Conservation (phyloP, 92 coral and sea anemone species). For the Heteractis magnifica region DNA sequence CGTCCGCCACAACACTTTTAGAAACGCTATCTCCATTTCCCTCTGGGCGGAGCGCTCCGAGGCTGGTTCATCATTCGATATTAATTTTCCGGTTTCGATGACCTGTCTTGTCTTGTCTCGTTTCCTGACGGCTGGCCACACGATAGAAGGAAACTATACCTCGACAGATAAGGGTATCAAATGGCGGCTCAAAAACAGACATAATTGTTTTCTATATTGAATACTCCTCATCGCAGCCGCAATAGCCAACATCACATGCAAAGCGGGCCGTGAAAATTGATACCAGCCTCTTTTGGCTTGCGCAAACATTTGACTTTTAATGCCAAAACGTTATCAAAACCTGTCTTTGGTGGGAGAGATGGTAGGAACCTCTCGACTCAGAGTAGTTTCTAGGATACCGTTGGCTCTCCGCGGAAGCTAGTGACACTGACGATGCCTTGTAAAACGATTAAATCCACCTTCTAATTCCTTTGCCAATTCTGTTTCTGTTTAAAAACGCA, state of each 20-base stretch:
- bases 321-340: too few species aligned
- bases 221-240: background rate
- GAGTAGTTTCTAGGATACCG: too few species aligned
- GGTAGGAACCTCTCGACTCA: too few species aligned
- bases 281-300: too few species aligned
- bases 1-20: background rate
- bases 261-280: too few species aligned
- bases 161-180: background rate
- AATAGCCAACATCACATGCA: too few species aligned
- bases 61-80: conserved; percentile 19
- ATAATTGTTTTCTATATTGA: background rate
- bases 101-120: conserved; percentile 13
- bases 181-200: background rate
- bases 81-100: conserved; percentile 24
- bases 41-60: conserved; percentile 8
- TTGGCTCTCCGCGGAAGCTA: too few species aligned
- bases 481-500: too few species aligned
- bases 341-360: too few species aligned
- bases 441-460: background rate
- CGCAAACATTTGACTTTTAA: too few species aligned
- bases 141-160: conserved; percentile 11
- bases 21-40: background rate
- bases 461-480: background rate
- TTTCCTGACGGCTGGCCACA: conserved; percentile 6
- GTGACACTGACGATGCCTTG: too few species aligned